Evolutionary conservation across 1,140 invertebrate genomes (phyloP).

Genomic region (Bacillus rossius): DNA sequence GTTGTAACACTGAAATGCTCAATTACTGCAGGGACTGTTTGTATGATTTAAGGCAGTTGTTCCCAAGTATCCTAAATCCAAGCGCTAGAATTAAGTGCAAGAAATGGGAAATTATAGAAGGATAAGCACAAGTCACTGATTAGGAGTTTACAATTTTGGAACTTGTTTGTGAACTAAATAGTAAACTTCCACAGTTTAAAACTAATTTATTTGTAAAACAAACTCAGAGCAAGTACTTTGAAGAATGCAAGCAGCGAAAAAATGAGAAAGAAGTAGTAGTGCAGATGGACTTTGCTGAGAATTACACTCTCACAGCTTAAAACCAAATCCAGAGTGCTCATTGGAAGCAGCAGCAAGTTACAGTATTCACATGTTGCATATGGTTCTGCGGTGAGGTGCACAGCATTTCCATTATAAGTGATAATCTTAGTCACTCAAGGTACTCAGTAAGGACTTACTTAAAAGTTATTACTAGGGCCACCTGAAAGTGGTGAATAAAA

Average conservation of each 20-base stretch:
- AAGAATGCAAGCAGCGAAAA: background rate
- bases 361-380: constrained; percentile 8
- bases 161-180: background rate
- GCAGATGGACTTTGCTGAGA: constrained; percentile 27
- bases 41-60: background rate
- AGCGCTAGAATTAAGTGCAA: background rate
- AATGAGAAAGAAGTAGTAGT: constrained; percentile 2
- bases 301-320: constrained; percentile 27
- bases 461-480: too few species aligned
- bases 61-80: background rate
- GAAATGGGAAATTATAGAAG: background rate
- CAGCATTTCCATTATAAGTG: constrained; percentile 1
- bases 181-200: background rate
- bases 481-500: too few species aligned
- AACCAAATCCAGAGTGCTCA: constrained; percentile 26
- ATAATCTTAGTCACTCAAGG: constrained; percentile 1
- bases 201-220: background rate
- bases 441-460: background rate
- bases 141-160: background rate
- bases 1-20: background rate
- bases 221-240: background rate
- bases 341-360: constrained; percentile 16
- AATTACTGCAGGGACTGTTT: background rate
- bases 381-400: background rate
- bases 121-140: background rate